Percentiles rank a stretch among this genome's conserved stretches.
These are phyloP conservation scores for Strigops habroptila DNA, from an alignment of 2,113 vertebrate genomes.

Conservation along the genomic window DNA sequence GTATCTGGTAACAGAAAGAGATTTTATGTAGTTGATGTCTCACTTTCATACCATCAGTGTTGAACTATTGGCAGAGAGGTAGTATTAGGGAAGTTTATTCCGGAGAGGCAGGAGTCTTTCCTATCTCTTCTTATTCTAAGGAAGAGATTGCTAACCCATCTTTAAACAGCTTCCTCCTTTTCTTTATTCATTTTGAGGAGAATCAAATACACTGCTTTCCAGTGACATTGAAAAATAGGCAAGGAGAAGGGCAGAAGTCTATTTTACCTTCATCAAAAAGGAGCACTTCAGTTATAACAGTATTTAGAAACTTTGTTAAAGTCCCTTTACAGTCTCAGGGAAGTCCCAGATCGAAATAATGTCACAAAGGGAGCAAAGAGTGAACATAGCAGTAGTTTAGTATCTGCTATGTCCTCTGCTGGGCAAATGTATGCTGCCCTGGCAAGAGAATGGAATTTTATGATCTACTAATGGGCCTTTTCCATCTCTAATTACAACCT, in stretches of 20 bases:
- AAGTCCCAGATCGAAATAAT: not conserved
- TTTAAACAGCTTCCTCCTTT: not conserved
- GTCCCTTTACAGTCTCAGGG: not conserved
- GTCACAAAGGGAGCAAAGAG: not conserved
- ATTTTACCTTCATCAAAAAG: not conserved
- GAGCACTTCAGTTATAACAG: not conserved
- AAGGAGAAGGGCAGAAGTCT: not conserved
- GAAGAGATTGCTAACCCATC: not conserved
- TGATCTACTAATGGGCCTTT: not conserved
- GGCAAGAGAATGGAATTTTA: conserved; percentile 23
- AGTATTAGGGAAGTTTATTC: not conserved
- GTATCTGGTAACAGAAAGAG: not conserved
- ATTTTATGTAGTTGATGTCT: not conserved
- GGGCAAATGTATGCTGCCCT: not conserved
- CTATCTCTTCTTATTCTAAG: not conserved
- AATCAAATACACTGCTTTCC: not conserved
- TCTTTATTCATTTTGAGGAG: not conserved
- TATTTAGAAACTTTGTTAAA: not conserved
- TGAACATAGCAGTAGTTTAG: not conserved
- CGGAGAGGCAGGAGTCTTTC: not conserved
- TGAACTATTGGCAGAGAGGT: not conserved
- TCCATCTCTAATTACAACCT: conserved; percentile 15
- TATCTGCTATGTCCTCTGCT: conserved; percentile 1
- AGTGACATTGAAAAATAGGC: not conserved
- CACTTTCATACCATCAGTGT: not conserved